A percentile compares a stretch with the other conserved stretches of the same genome.
These are phyloP conservation scores for Idaea straminata DNA, from an alignment of 2,888 invertebrate genomes.

Conservation along the genomic window DNA sequence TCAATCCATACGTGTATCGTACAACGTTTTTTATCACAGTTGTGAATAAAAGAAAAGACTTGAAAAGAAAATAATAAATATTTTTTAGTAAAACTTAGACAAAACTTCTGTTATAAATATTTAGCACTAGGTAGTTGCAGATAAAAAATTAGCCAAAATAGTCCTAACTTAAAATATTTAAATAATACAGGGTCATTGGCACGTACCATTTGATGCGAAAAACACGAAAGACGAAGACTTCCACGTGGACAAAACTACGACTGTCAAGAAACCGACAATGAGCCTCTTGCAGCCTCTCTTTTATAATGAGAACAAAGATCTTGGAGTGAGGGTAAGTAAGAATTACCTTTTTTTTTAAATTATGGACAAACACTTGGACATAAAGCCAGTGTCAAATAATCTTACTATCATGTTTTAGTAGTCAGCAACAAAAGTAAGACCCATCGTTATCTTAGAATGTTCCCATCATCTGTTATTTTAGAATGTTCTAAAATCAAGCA, in stretches of 20 bases:
- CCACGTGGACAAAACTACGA: constrained; percentile 33
- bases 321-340: constrained; percentile 48
- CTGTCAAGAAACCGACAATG: constrained; percentile 52
- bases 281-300: constrained; percentile 38
- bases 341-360: constrained; percentile 2
- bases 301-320: constrained; percentile 39
- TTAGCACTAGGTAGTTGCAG: too few relatives aligned
- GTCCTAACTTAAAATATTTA: background rate
- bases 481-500: too few relatives aligned
- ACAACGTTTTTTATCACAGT: background rate
- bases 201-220: constrained; percentile 45
- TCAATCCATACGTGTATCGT: too few relatives aligned
- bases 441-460: too few relatives aligned
- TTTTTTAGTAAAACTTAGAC: too few relatives aligned
- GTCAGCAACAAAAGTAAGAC: too few relatives aligned
- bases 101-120: too few relatives aligned
- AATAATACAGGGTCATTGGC: constrained; percentile 49
- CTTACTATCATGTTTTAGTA: too few relatives aligned
- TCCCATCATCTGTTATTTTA: too few relatives aligned
- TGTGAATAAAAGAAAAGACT: too few relatives aligned
- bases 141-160: background rate
- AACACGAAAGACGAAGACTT: constrained; percentile 47
- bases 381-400: too few relatives aligned
- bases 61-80: too few relatives aligned
- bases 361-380: background rate